Conservation (phyloP, 2,113 vertebrate genomes). For the Gila orcuttii region DNA sequence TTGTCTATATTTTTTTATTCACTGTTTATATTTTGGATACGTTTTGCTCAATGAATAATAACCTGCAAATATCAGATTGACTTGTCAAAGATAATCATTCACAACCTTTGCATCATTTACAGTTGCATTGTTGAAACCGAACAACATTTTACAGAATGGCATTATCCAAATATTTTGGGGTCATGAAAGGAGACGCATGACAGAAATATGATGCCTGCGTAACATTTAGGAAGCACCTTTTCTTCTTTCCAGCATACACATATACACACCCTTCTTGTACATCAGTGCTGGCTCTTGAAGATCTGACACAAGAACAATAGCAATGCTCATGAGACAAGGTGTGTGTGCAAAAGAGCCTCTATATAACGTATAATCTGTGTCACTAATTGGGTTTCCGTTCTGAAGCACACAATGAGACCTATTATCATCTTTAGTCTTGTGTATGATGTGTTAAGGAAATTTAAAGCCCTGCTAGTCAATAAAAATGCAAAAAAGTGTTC, state of each 20-base stretch:
- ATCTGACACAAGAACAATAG: conserved; percentile 34
- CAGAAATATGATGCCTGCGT: neutral
- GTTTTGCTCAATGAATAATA: neutral
- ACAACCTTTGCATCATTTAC: neutral
- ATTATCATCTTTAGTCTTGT: neutral
- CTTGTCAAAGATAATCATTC: neutral
- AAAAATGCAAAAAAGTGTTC: neutral
- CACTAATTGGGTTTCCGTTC: neutral
- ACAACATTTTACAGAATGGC: neutral
- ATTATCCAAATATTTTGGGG: neutral
- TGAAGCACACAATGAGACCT: neutral
- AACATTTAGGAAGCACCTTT: neutral
- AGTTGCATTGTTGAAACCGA: neutral
- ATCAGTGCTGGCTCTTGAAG: neutral
- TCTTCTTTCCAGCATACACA: neutral
- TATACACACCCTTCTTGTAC: conserved; percentile 5
- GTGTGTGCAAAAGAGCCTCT: neutral
- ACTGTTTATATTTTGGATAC: too few species aligned
- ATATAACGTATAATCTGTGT: neutral
- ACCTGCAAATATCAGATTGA: neutral
- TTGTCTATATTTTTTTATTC: neutral
- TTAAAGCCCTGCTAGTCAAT: neutral
- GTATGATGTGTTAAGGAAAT: neutral
- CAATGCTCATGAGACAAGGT: conserved; percentile 23
- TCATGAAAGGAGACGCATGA: neutral